Conservation (phyloP, 2,888 invertebrate species). For the Trissolcus brochymenae region DNA sequence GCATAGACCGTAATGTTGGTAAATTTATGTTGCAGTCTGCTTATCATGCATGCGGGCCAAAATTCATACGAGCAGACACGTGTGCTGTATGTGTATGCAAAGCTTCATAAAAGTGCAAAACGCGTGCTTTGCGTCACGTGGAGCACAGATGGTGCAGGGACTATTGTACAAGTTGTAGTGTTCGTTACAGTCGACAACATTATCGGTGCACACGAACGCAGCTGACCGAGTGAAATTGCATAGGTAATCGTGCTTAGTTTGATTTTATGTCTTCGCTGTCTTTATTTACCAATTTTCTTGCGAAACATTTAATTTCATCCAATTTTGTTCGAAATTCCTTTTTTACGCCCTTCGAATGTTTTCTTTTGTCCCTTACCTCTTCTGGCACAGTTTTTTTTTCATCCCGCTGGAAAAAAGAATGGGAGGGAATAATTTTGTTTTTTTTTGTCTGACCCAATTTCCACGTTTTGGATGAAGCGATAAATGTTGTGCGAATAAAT, state of each 20-base stretch:
- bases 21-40: constrained; percentile 27
- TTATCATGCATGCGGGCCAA: constrained; percentile 38
- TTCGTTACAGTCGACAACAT: constrained; percentile 42
- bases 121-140: constrained; percentile 54
- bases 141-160: constrained; percentile 51
- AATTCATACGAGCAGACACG: constrained; percentile 9
- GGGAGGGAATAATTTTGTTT: not conserved
- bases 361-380: no score
- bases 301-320: not conserved
- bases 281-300: not conserved
- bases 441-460: no score
- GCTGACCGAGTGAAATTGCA: constrained; percentile 31
- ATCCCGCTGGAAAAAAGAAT: not conserved
- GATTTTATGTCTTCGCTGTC: not conserved
- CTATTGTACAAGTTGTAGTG: constrained; percentile 35
- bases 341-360: not conserved
- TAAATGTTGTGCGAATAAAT: not conserved
- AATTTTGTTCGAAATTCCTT: not conserved
- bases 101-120: constrained; percentile 51
- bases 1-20: constrained; percentile 2
- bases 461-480: not conserved
- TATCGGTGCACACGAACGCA: constrained; percentile 23
- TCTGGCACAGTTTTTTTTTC: no score
- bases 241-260: constrained; percentile 14
- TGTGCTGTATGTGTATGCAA: constrained; percentile 8